These are phyloP conservation scores for Isoperla grammatica DNA, from an alignment of 2,888 invertebrate genomes.

Conservation along the genomic window DNA sequence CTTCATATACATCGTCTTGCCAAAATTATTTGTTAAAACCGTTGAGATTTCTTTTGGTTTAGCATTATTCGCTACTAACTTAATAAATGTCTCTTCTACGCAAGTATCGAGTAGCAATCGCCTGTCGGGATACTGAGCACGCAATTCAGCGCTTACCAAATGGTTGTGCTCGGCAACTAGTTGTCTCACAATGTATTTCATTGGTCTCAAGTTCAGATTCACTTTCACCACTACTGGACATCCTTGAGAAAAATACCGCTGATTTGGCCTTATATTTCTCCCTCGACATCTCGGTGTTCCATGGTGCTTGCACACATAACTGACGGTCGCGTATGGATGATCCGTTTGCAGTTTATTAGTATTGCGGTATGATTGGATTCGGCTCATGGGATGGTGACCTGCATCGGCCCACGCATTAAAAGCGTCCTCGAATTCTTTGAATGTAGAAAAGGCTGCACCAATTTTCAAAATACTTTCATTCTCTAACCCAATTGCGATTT, in stretches of 20 bases:
- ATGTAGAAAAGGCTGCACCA: neutral
- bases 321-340: neutral
- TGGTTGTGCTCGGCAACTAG: neutral
- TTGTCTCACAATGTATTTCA: neutral
- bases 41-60: neutral
- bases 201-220: neutral
- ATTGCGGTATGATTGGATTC: neutral
- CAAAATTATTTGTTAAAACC: neutral
- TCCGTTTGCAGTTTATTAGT: neutral
- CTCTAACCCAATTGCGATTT: neutral
- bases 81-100: neutral
- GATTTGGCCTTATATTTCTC: neutral
- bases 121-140: neutral
- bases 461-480: neutral
- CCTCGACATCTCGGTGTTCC: neutral
- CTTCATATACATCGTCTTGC: neutral
- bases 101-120: neutral
- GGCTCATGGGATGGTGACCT: slow-evolving; percentile 1
- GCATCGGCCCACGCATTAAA: slow-evolving; percentile 2
- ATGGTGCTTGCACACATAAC: neutral
- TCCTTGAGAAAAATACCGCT: neutral
- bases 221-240: neutral
- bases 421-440: neutral
- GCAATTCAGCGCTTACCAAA: neutral
- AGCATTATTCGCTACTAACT: neutral